Evolutionary conservation across 2,113 vertebrate species (phyloP), one percentile per base, ranked within the genome.

Genomic region (Globicephala melas): DNA sequence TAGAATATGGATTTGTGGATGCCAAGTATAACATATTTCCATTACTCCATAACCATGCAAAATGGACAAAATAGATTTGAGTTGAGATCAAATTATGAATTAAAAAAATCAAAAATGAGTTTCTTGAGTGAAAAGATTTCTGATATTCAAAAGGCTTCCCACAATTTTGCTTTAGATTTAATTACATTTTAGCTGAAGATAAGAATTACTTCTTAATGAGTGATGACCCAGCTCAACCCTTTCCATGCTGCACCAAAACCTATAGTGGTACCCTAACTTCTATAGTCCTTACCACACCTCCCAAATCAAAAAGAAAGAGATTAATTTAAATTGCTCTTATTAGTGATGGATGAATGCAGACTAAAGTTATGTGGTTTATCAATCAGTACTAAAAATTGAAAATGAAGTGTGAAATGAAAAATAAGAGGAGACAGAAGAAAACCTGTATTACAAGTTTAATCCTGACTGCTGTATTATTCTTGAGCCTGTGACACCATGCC

Each of bases 331-430:
- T 76, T 73, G 18, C 33, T 89, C 92, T 79, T 63, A 55, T 65
- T 85, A 44, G 50, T 77, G 47, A 80, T 80, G 36, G 33, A 50
- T 67, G 82, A 91, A 38, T 88, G 31, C 36, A 36, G 38, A 25
- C 44, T 90, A 89, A 70, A 36, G 38, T 87, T 88, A 83, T 96
- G 10, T 65, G 44, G 23, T 25, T 95, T 93, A 76, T 76, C 79
- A 91, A 87, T 83, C 76, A 86, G 26, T 60, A 65, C 25, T 70
- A 53, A n/a, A 84, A 83, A 25, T 68, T 86, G 15, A 38, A 95
- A 90, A 87, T 82, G 50, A 96, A 31, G 18, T 91, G n/a, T 74
- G 58, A 88, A 94, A 71, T n/a, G 53, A 77, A 74, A 97, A 73
- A 50, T 50, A 23, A 10, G 6, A 85, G 44, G 23, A 82, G 41